Conservation (phyloP, 1,140 invertebrate species). For the Leptinotarsa defecta region DNA sequence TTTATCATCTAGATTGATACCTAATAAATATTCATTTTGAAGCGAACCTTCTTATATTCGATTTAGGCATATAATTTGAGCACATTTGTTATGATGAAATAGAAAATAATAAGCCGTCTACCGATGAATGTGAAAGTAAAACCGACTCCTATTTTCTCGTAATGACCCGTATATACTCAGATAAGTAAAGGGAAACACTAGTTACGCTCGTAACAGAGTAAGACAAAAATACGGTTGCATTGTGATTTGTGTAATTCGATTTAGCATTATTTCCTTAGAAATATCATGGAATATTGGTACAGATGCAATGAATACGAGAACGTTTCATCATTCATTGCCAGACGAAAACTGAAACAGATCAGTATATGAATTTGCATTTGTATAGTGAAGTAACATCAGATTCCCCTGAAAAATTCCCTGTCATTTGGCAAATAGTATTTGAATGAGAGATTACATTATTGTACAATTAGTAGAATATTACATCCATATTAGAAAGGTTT, state of each 20-base stretch:
- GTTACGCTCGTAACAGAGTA: not conserved
- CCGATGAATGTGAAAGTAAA: constrained; percentile 18
- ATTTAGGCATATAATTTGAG: constrained; percentile 11
- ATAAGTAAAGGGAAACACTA: constrained; percentile 15
- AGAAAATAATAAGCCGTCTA: constrained; percentile 13
- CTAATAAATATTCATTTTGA: constrained; percentile 6
- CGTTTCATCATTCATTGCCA: not conserved
- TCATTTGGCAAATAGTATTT: no score
- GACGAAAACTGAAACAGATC: no score
- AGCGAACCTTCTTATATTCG: not conserved
- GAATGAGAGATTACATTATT: no score
- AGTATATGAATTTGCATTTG: no score
- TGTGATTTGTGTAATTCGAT: not conserved
- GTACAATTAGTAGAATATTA: no score
- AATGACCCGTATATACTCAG: constrained; percentile 14
- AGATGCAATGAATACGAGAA: not conserved
- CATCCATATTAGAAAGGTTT: no score
- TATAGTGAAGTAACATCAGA: no score
- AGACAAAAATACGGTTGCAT: not conserved
- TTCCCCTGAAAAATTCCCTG: no score
- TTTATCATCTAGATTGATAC: not conserved
- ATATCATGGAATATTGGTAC: not conserved
- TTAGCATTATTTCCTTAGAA: not conserved
- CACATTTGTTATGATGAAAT: constrained; percentile 20
- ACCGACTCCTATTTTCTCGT: constrained; percentile 4